Evolutionary conservation across 2,113 vertebrate species (phyloP).

Genomic region (Nyctibius bracteatus): DNA sequence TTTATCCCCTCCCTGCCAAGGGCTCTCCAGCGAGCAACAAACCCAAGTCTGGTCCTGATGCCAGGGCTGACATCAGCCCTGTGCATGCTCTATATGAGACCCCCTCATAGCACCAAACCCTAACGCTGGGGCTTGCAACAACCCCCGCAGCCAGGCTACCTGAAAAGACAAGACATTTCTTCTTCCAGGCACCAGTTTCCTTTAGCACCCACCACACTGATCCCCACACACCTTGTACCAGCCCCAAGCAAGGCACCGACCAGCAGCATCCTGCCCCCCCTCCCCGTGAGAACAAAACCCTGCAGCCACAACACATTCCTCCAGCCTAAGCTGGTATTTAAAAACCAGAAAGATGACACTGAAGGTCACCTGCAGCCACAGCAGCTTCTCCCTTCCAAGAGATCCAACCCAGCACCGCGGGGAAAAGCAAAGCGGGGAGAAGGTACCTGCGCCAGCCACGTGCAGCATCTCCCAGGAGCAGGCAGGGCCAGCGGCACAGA

Average conservation of each 20-base stretch:
- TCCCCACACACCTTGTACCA: neutral
- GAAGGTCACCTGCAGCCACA: neutral
- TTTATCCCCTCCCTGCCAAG: neutral
- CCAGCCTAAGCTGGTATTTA: neutral
- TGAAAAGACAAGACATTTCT: neutral
- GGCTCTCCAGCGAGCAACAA: neutral
- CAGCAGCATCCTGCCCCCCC: neutral
- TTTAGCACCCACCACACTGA: neutral
- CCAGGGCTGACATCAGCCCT: neutral
- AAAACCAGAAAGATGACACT: neutral
- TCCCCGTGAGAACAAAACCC: neutral
- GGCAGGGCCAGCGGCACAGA: neutral
- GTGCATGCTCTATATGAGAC: neutral
- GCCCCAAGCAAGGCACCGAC: neutral
- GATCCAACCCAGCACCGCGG: neutral
- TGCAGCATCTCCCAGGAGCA: conserved; percentile 4
- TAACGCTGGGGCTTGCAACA: neutral
- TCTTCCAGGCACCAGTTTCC: neutral
- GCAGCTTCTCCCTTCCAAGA: neutral
- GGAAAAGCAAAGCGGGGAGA: neutral
- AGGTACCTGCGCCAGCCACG: conserved; percentile 1
- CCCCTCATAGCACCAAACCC: neutral
- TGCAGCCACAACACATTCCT: accelerated
- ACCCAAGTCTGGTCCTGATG: neutral
- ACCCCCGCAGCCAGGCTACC: neutral